Conservation (phyloP, 2,113 vertebrate genomes). For the Solenodon paradoxus region DNA sequence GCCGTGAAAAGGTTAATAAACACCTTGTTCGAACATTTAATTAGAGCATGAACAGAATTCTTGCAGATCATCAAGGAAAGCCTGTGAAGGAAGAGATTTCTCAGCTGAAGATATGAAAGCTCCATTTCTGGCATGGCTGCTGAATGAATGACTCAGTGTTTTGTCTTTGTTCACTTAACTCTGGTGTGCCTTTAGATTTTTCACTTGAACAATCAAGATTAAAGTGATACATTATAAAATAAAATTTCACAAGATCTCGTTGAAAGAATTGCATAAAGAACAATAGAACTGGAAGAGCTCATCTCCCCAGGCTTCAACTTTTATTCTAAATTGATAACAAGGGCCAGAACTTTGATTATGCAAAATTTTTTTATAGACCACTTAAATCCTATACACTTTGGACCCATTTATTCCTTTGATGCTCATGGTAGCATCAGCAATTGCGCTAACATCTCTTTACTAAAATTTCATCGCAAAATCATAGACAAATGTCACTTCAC, state of each 20-base stretch:
- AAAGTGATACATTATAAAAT: neutral
- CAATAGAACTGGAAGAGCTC: neutral
- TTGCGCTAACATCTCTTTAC: neutral
- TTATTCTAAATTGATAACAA: neutral
- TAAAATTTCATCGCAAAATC: neutral
- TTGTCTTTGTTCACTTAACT: neutral
- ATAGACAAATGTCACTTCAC: neutral
- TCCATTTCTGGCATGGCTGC: slow-evolving; percentile 1
- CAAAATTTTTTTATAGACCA: neutral
- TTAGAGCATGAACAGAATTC: neutral
- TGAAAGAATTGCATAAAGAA: neutral
- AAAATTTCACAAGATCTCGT: slow-evolving; percentile 12
- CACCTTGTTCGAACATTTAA: neutral
- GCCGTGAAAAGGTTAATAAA: neutral
- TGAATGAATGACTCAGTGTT: slow-evolving; percentile 16
- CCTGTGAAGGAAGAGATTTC: neutral
- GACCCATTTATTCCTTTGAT: neutral
- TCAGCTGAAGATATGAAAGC: neutral
- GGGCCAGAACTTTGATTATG: neutral
- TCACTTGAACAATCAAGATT: slow-evolving; percentile 13
- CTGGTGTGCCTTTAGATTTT: neutral
- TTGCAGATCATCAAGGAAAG: neutral
- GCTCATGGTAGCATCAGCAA: neutral
- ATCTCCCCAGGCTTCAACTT: neutral
- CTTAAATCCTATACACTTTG: neutral